Evolutionary conservation across 2,797 vertebrate genomes (phyloP), one percentile per base, ranked within the genome.

Genomic region (Cossypha dichroa): DNA sequence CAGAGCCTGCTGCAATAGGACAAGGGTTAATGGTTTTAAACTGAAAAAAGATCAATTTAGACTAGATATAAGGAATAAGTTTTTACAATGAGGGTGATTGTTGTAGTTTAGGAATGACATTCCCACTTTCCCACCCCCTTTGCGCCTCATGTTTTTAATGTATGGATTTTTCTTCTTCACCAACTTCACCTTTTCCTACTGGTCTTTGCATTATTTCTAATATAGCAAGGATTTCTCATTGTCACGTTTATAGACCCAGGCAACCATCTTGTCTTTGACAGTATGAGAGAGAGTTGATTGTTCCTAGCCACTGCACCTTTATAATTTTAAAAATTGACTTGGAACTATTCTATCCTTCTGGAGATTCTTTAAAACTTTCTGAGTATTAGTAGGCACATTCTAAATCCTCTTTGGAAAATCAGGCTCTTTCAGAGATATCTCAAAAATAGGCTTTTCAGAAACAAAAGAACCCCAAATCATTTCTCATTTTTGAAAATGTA

Each of bases 71-170:
- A 81, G 21, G 18, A n/a, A n/a, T 33, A 60, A 16, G 11, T 36
- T 66, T 68, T 75, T 63, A 17, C n/a, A 15, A 17, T 36, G 23
- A 69, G 16, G 2, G 3, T 36, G 10, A 18, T 15, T 38, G 6
- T 51, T 0, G 0, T 28, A 18, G 6, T 38, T 66, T 38, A 22
- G n/a, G 10, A 58, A 51, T 2, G 3, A 2, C 22, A 75, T 67
- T 45, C 38, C 15, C 6, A 9, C 4, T 51, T n/a, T 31, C 18
- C 8, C 16, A 31, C 6, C 6, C 2, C 0, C 15, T 43, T 26
- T 0, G 0, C 20, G 3, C 20, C 43, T 58, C 45, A 26, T 49
- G 6, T 8, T 51, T 82, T 63, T 21, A 63, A 34, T 6, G 6
- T 13, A 45, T 68, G 8, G 7, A 38, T 72, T 76, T 93, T 66